These are phyloP conservation scores for Syrrhaptes paradoxus DNA, from an alignment of 2,113 vertebrate species.

Conservation along the genomic window DNA sequence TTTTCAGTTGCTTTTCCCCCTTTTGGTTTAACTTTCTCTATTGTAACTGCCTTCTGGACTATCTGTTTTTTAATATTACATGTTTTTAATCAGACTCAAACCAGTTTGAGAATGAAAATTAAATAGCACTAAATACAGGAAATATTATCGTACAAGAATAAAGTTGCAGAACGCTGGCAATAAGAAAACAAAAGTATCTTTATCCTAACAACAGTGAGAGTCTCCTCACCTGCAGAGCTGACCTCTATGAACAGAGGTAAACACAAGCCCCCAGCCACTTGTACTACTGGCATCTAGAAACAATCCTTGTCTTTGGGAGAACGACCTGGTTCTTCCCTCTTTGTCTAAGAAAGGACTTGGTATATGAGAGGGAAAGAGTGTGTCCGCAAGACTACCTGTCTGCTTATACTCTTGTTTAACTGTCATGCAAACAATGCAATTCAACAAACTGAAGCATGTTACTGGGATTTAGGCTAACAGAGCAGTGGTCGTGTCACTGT, in stretches of 20 bases:
- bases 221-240: not conserved
- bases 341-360: not conserved
- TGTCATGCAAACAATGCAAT: fast-evolving
- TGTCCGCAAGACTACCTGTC: not conserved
- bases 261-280: not conserved
- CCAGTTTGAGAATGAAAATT: not conserved
- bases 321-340: not conserved
- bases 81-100: not conserved
- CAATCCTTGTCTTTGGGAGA: not conserved
- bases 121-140: not conserved
- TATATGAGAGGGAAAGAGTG: not conserved
- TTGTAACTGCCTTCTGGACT: not conserved
- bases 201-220: not conserved
- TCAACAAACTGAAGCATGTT: not conserved
- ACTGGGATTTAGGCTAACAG: not conserved
- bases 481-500: not conserved
- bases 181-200: not conserved
- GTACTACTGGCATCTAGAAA: not conserved
- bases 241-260: not conserved
- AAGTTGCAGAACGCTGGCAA: not conserved
- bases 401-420: not conserved
- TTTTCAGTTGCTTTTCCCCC: not conserved
- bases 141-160: not conserved
- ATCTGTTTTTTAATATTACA: not conserved
- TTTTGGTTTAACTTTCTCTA: not conserved